Percentiles rank a stretch among this genome's conserved stretches.
These are phyloP conservation scores for Cardiocondyla obscurior DNA, from an alignment of 1,140 invertebrate genomes.

Conservation along the genomic window DNA sequence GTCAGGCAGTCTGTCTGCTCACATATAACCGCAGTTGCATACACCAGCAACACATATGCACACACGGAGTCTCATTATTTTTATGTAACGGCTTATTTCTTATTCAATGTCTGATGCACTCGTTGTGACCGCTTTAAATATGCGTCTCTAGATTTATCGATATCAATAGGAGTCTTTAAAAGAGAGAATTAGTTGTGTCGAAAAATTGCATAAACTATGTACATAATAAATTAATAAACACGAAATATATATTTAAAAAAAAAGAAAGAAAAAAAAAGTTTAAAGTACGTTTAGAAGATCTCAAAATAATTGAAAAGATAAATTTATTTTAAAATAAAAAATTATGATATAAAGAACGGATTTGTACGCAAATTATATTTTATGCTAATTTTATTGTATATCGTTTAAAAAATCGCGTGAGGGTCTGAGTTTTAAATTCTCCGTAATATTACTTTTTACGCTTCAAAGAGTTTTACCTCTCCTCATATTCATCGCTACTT, in stretches of 20 bases:
- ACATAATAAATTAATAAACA: background rate
- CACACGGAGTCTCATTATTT: constrained; percentile 20
- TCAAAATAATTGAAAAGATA: background rate
- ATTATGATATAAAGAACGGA: background rate
- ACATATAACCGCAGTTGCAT: background rate
- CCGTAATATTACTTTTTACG: background rate
- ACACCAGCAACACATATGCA: background rate
- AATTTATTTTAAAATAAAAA: background rate
- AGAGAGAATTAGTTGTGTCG: background rate
- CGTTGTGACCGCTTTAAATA: constrained; percentile 39
- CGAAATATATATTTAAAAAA: background rate
- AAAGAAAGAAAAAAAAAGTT: background rate
- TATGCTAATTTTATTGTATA: background rate
- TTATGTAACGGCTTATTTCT: constrained; percentile 34
- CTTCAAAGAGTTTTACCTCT: background rate
- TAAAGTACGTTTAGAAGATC: no score
- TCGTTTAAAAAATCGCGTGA: background rate
- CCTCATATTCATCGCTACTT: background rate
- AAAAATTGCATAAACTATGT: background rate
- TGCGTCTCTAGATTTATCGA: background rate
- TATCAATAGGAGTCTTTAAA: background rate
- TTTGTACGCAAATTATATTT: background rate
- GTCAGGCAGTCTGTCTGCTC: constrained; percentile 39
- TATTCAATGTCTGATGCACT: constrained; percentile 16
- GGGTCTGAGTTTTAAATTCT: background rate